These are phyloP conservation scores for Drosophila arawakana DNA, from an alignment of 1,140 invertebrate species.

Conservation along the genomic window DNA sequence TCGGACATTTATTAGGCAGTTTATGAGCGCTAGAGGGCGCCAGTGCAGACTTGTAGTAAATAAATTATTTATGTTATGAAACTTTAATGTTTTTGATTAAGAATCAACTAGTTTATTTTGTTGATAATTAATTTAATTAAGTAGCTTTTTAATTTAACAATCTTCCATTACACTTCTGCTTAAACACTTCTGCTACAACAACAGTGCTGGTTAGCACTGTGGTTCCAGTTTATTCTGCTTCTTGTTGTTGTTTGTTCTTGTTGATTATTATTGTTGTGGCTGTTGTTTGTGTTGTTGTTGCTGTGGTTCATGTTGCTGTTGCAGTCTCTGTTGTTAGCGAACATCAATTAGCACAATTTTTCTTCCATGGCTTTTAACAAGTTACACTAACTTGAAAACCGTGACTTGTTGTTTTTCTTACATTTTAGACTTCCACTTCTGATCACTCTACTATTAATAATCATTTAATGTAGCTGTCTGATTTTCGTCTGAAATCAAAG, in stretches of 20 bases:
- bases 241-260: neutral
- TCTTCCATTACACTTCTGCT: too few species aligned
- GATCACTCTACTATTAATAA: neutral
- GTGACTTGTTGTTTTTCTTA: slow-evolving; percentile 8
- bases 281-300: neutral
- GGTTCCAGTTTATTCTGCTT: neutral
- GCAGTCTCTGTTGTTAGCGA: slow-evolving; percentile 10
- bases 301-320: neutral
- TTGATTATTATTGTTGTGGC: too few species aligned
- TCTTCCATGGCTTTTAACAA: neutral
- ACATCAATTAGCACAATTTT: slow-evolving; percentile 38
- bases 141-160: too few species aligned
- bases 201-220: neutral
- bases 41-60: too few species aligned
- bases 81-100: too few species aligned
- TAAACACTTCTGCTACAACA: too few species aligned
- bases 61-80: too few species aligned
- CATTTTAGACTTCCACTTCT: neutral
- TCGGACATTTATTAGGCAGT: too few species aligned
- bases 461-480: neutral
- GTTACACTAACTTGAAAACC: neutral
- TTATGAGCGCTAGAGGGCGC: too few species aligned
- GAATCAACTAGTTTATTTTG: too few species aligned
- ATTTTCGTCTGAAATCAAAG: too few species aligned
- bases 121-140: too few species aligned